Percentiles rank a stretch among this genome's conserved stretches.
Conservation (phyloP, 2,888 invertebrate species). For the Ephialtes manifestator region DNA sequence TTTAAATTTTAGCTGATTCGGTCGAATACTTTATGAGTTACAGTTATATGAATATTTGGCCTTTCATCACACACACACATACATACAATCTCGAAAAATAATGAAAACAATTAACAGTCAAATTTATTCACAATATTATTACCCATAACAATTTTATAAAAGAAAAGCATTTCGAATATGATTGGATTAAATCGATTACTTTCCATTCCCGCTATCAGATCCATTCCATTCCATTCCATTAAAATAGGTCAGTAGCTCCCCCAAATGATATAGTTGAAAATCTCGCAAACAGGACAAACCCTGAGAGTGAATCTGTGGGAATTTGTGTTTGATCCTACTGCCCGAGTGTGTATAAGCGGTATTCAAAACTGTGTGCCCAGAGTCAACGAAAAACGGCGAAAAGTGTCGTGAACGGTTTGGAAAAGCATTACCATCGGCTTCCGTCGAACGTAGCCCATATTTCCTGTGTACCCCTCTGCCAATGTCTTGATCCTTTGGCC, state of each 20-base stretch:
- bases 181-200: no score
- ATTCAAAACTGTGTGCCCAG: conserved; percentile 50
- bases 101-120: background rate
- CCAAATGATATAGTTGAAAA: background rate
- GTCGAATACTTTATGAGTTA: no score
- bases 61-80: no score
- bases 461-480: conserved; percentile 36
- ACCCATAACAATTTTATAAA: no score
- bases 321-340: conserved; percentile 36
- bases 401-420: conserved; percentile 40
- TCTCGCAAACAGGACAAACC: no score
- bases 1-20: no score
- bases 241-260: background rate
- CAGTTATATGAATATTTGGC: no score
- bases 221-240: background rate
- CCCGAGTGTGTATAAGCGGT: conserved; percentile 47
- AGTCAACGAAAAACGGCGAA: conserved; percentile 55
- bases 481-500: conserved; percentile 42
- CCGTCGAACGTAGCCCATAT: conserved; percentile 57
- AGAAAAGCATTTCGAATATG: no score
- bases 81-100: background rate
- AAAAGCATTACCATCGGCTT: conserved; percentile 37
- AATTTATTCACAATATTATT: no score
- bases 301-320: conserved; percentile 10
- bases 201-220: background rate